Percentiles rank a stretch among this genome's conserved stretches.
These are phyloP conservation scores for Holothuria glaberrima DNA, from an alignment of 35 echinoderm and acorn worm species.

Conservation along the genomic window DNA sequence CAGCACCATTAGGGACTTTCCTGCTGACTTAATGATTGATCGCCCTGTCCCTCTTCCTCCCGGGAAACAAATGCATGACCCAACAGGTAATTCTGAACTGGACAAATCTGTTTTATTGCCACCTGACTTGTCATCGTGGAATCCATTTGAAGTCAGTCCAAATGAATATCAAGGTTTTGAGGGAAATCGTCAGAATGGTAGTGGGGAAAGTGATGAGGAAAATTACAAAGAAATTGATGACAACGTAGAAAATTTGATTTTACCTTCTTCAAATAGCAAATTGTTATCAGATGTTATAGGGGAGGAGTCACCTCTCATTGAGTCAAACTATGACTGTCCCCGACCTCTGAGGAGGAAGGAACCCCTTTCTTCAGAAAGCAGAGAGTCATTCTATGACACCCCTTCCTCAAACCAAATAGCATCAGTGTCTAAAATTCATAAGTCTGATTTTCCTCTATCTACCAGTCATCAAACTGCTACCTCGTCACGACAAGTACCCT, in stretches of 20 bases:
- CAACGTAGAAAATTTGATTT: neutral
- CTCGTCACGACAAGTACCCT: no score
- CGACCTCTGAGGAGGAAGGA: neutral
- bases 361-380: neutral
- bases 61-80: neutral
- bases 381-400: constrained; percentile 41
- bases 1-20: neutral
- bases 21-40: neutral
- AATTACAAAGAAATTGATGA: neutral
- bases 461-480: no score
- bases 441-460: neutral
- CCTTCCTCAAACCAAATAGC: constrained; percentile 43
- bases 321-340: neutral
- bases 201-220: neutral
- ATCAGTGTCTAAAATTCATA: neutral
- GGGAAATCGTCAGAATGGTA: neutral
- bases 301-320: neutral
- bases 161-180: constrained; percentile 12
- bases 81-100: neutral
- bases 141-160: neutral
- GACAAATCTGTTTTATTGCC: neutral
- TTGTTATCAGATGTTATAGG: neutral
- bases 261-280: neutral
- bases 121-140: neutral
- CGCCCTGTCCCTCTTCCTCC: constrained; percentile 33